Evolutionary conservation across 2,888 invertebrate species (phyloP).

Genomic region (Calliphora vomitoria): DNA sequence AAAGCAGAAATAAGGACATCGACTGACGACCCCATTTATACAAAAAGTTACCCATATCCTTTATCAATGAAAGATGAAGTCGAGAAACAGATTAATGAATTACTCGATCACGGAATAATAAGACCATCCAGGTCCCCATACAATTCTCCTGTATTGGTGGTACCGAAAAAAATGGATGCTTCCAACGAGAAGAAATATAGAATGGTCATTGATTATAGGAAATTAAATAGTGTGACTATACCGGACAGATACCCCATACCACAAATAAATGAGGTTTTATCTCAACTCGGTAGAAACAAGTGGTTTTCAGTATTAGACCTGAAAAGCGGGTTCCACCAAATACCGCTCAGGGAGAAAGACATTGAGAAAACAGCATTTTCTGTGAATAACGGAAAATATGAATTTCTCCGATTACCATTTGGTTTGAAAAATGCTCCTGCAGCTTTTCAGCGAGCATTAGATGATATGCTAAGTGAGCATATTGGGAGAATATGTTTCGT

Average conservation of each 20-base stretch:
- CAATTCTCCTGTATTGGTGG: neutral
- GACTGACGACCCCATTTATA: neutral
- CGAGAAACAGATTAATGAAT: no score
- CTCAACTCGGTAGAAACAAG: neutral
- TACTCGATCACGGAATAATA: neutral
- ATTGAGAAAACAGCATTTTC: constrained; percentile 42
- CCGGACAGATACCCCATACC: constrained; percentile 9
- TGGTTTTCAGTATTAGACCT: neutral
- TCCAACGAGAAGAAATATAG: neutral
- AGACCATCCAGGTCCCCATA: neutral
- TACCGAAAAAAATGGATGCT: neutral
- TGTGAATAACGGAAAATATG: neutral
- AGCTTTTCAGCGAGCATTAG: constrained; percentile 45
- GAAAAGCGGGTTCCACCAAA: constrained; percentile 33
- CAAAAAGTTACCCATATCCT: no score
- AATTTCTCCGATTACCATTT: neutral
- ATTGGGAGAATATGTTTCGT: constrained; percentile 45
- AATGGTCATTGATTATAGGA: neutral
- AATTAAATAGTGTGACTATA: neutral
- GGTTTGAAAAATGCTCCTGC: constrained; percentile 48
- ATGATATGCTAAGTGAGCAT: constrained; percentile 40
- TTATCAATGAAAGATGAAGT: no score
- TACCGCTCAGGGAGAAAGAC: constrained; percentile 2
- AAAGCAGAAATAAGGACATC: neutral
- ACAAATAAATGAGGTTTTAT: neutral